Evolutionary conservation across 2,797 vertebrate species (phyloP).

Genomic region (Takifugu rubripes): DNA sequence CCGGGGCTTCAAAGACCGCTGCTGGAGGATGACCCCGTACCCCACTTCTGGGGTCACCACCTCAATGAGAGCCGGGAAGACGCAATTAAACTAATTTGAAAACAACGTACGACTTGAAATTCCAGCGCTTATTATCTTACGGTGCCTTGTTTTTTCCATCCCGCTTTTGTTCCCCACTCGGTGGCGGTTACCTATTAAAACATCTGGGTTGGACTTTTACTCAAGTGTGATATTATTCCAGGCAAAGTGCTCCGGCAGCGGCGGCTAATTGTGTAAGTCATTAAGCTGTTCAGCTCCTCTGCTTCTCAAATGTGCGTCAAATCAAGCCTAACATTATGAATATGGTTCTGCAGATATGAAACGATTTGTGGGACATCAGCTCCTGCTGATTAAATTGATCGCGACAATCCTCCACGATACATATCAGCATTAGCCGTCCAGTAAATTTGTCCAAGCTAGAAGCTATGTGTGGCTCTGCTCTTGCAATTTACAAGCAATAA

Average conservation of each 20-base stretch:
- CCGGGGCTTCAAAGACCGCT: conserved; percentile 72
- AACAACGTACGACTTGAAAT: conserved; percentile 71
- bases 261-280: conserved; percentile 53
- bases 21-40: conserved; percentile 72
- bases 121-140: conserved; percentile 66
- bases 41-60: conserved; percentile 73
- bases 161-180: conserved; percentile 18
- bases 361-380: conserved; percentile 19
- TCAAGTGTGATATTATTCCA: conserved; percentile 24
- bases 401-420: conserved; percentile 5
- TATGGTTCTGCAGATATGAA: conserved; percentile 15
- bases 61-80: conserved; percentile 73
- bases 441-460: conserved; percentile 17
- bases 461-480: conserved; percentile 23
- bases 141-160: conserved; percentile 41
- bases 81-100: conserved; percentile 80
- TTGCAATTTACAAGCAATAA: conserved; percentile 45
- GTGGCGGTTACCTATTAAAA: conserved; percentile 56
- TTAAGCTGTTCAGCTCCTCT: conserved; percentile 29
- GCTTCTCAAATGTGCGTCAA: conserved; percentile 15
- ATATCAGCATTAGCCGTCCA: conserved; percentile 23
- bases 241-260: conserved; percentile 26
- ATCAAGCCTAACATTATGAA: conserved; percentile 3
- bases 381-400: conserved; percentile 14
- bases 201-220: conserved; percentile 47